Evolutionary conservation across 1,140 invertebrate species (phyloP), one percentile per base, ranked within the genome.

Genomic region (Druon quercuslanigerum): DNA sequence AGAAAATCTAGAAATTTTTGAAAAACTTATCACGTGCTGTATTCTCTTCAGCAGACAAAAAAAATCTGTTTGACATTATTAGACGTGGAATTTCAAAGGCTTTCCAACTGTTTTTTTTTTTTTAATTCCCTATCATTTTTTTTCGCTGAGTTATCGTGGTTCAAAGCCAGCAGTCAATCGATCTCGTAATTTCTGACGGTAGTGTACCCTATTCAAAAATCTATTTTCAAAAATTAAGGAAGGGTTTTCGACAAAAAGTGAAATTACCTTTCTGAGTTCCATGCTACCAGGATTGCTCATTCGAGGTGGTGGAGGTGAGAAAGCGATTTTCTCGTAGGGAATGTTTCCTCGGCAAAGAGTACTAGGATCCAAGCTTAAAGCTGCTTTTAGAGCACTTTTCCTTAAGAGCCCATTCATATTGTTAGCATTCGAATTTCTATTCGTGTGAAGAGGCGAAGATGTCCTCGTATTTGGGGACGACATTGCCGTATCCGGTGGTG

Each of bases 311-410:
- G 84, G 87, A 54, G 88, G 83, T 46, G 88, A 85, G 74, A 91
- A 89, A 1, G 87, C 80, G 54, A 91, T 91, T 72, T 91, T 91
- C 51, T 90, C 89, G 72, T 91, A 90, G 0, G 89, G 87, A 76
- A 90, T 90, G 9, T 86, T 85, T 1, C 83, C 86, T 16, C 89
- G 85, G 72, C 87, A 89, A 6, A 93, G 85, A 1, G 92, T 88
- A 46, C 90, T 90, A 0, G 92, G 91, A 75, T 93, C 92, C 74
- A 93, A 84, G 11, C 92, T 92, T 19, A 93, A 85, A 3, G 92
- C 90, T 7, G 91, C 92, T 80, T 91, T 92, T 20, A 92, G 82
- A 7, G 89, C 82, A 52, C 77, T 90, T 74, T 90, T 91, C 40
- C 86, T 85, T 20, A 90, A 77, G 70, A 90, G 87, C n/a, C 90